A percentile compares a stretch with the other conserved stretches of the same genome.
phyloP scores from a whole-genome alignment of 2,113 vertebrate genomes.

The Perca schrenkii region DNA sequence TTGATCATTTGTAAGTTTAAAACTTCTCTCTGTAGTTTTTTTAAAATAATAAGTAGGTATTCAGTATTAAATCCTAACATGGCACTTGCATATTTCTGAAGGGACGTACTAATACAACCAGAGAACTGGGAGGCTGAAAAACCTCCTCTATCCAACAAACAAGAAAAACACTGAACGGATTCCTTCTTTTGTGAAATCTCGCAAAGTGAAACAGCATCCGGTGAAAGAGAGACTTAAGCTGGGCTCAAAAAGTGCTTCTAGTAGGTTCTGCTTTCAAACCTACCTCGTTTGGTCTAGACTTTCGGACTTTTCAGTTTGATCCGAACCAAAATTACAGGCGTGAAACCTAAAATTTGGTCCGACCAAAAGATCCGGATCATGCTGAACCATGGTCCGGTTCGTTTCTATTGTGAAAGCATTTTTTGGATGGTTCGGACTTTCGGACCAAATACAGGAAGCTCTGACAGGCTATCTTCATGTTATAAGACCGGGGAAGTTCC shows the following conservation, averaged over 20 bases:
- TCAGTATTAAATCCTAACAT: conserved; percentile 56
- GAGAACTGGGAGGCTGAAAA: conserved; percentile 24
- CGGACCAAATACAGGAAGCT: too few species aligned
- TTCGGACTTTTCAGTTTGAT: too few species aligned
- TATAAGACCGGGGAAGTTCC: too few species aligned
- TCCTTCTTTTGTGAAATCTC: conserved; percentile 1
- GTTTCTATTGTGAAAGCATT: too few species aligned
- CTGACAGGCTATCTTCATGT: too few species aligned
- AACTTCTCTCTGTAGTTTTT: not conserved
- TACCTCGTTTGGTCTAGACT: too few species aligned
- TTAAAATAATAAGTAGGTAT: not conserved
- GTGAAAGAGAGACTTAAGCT: conserved; percentile 13
- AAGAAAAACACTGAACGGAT: conserved; percentile 16
- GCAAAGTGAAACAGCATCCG: not conserved
- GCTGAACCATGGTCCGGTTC: too few species aligned
- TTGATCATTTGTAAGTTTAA: not conserved
- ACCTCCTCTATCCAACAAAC: not conserved
- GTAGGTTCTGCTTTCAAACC: not conserved
- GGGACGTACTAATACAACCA: conserved; percentile 18
- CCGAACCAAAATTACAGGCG: too few species aligned
- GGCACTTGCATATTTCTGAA: conserved; percentile 68
- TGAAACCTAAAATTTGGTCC: too few species aligned
- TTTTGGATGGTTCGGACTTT: too few species aligned
- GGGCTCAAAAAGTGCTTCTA: conserved; percentile 26
- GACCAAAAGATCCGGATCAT: too few species aligned